Evolutionary conservation across 2,888 invertebrate species (phyloP).

Genomic region (Teinopalpus imperialis): DNA sequence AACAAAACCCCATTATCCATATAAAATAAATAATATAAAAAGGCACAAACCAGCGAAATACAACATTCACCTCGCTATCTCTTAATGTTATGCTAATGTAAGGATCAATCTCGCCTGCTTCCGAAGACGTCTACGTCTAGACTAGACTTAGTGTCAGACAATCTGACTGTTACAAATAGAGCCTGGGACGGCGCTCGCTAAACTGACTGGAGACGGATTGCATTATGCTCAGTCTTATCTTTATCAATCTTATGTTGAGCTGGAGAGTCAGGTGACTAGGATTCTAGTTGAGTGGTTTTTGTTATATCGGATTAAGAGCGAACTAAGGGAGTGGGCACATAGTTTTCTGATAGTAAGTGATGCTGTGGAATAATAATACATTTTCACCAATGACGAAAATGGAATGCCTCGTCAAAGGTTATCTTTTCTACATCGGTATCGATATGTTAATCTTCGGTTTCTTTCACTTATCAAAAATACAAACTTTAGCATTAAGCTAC

Average conservation of each 20-base stretch:
- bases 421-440: too few species aligned
- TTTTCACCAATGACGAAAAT: too few species aligned
- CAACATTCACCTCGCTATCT: constrained; percentile 22
- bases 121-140: constrained; percentile 29
- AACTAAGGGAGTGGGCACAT: too few species aligned
- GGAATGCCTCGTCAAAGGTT: too few species aligned
- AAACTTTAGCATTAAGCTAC: too few species aligned
- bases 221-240: constrained; percentile 33
- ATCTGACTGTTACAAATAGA: constrained; percentile 40
- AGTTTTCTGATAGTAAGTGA: too few species aligned
- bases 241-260: constrained; percentile 29
- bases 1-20: too few species aligned
- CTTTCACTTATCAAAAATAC: too few species aligned
- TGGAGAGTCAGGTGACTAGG: constrained; percentile 29
- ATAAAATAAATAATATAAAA: too few species aligned
- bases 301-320: too few species aligned
- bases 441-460: too few species aligned
- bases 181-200: constrained; percentile 32
- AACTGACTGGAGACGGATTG: constrained; percentile 34
- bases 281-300: constrained; percentile 8
- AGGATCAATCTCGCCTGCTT: constrained; percentile 54
- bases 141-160: constrained; percentile 39
- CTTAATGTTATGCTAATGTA: constrained; percentile 50
- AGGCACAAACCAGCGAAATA: constrained; percentile 1
- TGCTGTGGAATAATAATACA: too few species aligned